Conservation (phyloP, 2,888 invertebrate species). For the Cerceris ruficornis region DNA sequence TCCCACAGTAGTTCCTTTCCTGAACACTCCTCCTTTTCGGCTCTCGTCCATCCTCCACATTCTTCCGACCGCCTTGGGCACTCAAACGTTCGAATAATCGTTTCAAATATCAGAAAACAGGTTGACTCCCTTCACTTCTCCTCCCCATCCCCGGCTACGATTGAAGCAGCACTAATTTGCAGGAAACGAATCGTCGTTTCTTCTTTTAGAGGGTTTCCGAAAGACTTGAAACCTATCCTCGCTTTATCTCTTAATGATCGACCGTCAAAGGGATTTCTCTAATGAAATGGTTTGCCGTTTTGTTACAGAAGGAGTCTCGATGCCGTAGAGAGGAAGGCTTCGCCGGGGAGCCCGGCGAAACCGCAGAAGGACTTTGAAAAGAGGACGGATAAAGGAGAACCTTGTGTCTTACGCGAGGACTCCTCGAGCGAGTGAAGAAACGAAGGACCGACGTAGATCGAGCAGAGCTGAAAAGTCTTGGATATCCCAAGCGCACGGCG, state of each 20-base stretch:
- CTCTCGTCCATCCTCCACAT: no score
- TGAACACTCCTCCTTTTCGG: no score
- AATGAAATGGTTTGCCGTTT: slow-evolving; percentile 54
- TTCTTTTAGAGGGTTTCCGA: slow-evolving; percentile 15
- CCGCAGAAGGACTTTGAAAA: slow-evolving; percentile 24
- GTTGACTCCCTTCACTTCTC: background rate
- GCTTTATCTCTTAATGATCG: slow-evolving; percentile 45
- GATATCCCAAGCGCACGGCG: slow-evolving; percentile 26
- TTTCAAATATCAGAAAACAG: background rate
- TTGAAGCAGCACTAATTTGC: slow-evolving; percentile 4
- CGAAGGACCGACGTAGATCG: slow-evolving; percentile 8
- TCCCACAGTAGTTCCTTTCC: no score
- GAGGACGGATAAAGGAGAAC: slow-evolving; percentile 29
- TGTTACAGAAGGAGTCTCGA: slow-evolving; percentile 56
- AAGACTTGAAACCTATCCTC: slow-evolving; percentile 16
- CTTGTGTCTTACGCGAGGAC: slow-evolving; percentile 13
- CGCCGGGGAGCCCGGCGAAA: slow-evolving; percentile 23
- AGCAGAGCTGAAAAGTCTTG: slow-evolving; percentile 7
- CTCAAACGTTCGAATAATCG: no score
- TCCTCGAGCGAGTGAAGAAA: slow-evolving; percentile 7
- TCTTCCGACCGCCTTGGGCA: no score
- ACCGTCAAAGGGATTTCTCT: slow-evolving; percentile 39
- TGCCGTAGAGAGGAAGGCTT: slow-evolving; percentile 20
- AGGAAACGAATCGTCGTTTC: background rate
- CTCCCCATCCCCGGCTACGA: background rate